Evolutionary conservation across 2,888 invertebrate genomes (phyloP), one percentile per base, ranked within the genome.

Genomic region (Plebejus melissa): DNA sequence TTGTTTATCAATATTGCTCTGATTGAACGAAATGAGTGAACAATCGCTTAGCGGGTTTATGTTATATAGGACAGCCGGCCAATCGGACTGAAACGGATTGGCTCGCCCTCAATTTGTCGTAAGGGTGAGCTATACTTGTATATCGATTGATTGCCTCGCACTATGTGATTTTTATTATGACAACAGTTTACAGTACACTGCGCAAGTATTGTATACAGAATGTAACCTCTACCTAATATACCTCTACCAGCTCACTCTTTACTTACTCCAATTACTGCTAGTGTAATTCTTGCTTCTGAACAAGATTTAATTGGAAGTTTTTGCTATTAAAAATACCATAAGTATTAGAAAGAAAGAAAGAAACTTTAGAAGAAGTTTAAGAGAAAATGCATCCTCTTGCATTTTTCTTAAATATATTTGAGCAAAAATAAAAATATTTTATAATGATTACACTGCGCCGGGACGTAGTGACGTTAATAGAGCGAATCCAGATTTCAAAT

Each of bases 11-110:
- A 65, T 38, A 28, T 28, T 41, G 41, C 32, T 28, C 22, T 41
- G 74, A 65, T 75, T 75, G 70, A 36, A 69, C 75, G 36, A 46
- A 75, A 70, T 69, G 69, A 69, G 38, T 50, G 57, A 36, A 75
- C 70, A 75, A 75, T 70, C 50, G 54, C 50, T 87, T 86, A 85
- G 84, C 87, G 87, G 86, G 87, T 84, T 89, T 88, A 90, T 89
- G 57, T 70, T 57, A 75, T 75, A 75, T 70, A 70, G 70, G 70
- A 70, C 75, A 90, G 87, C 87, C 90, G 86, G 87, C 88, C 91
- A 92, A 92, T 92, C 91, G 91, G 91, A 91, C 89, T 91, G 92
- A 89, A 92, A 91, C 92, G 91, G 91, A 93, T 92, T 91, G 92
- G 88, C 87, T 90, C 89, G 91, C 90, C 90, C 93, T 91, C 93